Percentiles rank a stretch among this genome's conserved stretches.
These are phyloP conservation scores for Plotosus lineatus DNA, from an alignment of 2,113 vertebrate genomes.

Conservation along the genomic window DNA sequence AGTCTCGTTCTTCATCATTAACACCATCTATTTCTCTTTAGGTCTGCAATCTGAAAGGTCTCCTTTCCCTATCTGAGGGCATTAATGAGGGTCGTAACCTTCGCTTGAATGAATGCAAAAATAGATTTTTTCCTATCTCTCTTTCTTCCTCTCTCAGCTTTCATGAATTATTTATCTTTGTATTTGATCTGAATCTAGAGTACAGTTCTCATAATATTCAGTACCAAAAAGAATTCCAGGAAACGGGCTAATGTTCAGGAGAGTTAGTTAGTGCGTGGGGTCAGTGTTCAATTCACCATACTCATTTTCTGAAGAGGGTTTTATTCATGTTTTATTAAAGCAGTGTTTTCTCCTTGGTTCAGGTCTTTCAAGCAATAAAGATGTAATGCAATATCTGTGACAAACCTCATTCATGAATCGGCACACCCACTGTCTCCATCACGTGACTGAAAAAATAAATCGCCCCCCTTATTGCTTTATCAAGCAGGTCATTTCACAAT, in stretches of 20 bases:
- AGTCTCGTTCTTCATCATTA: slow-evolving; percentile 23
- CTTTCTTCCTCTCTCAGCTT: slow-evolving; percentile 4
- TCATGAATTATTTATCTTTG: slow-evolving; percentile 49
- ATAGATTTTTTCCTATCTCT: slow-evolving; percentile 23
- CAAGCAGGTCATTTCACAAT: slow-evolving; percentile 35
- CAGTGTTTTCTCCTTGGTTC: not conserved
- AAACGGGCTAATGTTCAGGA: not conserved
- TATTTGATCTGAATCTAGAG: slow-evolving; percentile 50
- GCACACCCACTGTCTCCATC: not conserved
- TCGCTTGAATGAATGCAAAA: slow-evolving; percentile 48
- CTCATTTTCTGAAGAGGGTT: not conserved
- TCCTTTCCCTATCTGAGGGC: slow-evolving; percentile 35
- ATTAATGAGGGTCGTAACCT: slow-evolving; percentile 61
- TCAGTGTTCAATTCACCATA: not conserved
- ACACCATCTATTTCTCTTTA: slow-evolving; percentile 23
- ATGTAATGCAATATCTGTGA: not conserved
- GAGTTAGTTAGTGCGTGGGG: not conserved
- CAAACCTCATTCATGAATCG: slow-evolving; percentile 28
- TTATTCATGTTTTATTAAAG: slow-evolving; percentile 13
- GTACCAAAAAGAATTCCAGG: slow-evolving; percentile 2
- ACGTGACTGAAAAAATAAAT: slow-evolving; percentile 34
- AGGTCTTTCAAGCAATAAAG: slow-evolving; percentile 11
- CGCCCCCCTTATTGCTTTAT: slow-evolving; percentile 5
- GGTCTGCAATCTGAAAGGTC: slow-evolving; percentile 45
- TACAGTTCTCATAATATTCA: slow-evolving; percentile 16